Conservation (phyloP, 2,113 vertebrate species). For the Condylura cristata region DNA sequence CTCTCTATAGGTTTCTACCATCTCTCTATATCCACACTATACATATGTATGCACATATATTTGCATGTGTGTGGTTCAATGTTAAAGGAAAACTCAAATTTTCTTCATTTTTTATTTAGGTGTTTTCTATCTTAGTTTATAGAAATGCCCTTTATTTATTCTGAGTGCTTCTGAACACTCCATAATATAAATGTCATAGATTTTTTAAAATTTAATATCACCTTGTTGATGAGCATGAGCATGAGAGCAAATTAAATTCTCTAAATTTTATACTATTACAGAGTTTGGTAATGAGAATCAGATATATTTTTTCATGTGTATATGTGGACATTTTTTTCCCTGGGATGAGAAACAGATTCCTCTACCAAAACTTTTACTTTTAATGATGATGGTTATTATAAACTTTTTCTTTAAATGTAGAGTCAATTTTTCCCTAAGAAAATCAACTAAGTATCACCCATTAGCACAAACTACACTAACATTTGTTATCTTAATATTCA, state of each 20-base stretch:
- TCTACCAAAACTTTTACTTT: neutral
- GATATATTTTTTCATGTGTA: neutral
- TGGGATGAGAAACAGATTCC: neutral
- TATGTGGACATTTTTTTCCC: neutral
- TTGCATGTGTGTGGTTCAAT: neutral
- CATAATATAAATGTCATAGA: neutral
- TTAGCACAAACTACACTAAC: neutral
- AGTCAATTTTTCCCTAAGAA: neutral
- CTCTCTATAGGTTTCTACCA: neutral
- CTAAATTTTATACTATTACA: neutral
- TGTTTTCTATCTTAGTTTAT: neutral
- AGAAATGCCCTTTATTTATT: neutral
- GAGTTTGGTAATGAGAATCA: neutral
- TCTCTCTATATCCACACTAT: neutral
- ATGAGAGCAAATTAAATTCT: neutral
- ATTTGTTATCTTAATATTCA: neutral
- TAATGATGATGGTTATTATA: neutral
- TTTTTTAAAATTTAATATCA: neutral
- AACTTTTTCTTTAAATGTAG: neutral
- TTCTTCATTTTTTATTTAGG: neutral
- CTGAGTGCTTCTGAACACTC: neutral
- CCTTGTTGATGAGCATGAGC: neutral
- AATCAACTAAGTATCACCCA: neutral
- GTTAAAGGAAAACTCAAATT: neutral
- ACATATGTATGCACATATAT: neutral